Evolutionary conservation across 2,888 invertebrate species (phyloP), one percentile per base, ranked within the genome.

Genomic region (Eubasilissa splendida): DNA sequence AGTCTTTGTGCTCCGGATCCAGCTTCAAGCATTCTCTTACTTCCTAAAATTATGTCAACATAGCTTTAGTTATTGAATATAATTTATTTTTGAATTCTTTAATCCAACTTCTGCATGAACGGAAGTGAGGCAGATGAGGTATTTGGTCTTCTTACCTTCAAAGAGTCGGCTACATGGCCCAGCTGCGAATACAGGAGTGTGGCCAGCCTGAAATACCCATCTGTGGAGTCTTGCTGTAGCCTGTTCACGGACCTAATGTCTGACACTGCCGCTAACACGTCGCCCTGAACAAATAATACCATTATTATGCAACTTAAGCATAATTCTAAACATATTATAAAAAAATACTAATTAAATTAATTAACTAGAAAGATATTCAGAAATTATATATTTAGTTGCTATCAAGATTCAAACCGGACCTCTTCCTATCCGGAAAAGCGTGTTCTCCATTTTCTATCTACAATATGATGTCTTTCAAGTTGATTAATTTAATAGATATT

Each of bases 1-100:
- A 99, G 85, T 95, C 92, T 89, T 97, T 97, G 89, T 99, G 98
- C 85, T 99, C 99, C 0, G 99, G 99, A 88, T 99, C 99, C 63
- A 99, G 90, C 87, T 96, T 98, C 22, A 99, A 91, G 88, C 99
- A 99, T 88, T 99, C 99, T 31, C 99, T 94, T 84, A 99, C 95
- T 89, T 99, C 97, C 89, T 90, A 31, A 65, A 66, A 80, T 52
- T 50, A 76, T 22, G 3, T 60, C 22, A 22, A 22, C 1, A 22
- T 22, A 22, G 22, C 22, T 22, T 22, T 22, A 22, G 9, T 22
- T 54, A 54, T 54, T 54, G 12, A 11, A 54, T 1, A 54, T 54
- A 54, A 54, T 54, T 11, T 58, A 58, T 58, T 4, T 9, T 9
- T 10, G 0, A 58, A 58, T 58, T 0, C 4, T 42, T 42, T 7